Evolutionary conservation across 1,140 invertebrate genomes (phyloP).

Genomic region (Papilio machaon): DNA sequence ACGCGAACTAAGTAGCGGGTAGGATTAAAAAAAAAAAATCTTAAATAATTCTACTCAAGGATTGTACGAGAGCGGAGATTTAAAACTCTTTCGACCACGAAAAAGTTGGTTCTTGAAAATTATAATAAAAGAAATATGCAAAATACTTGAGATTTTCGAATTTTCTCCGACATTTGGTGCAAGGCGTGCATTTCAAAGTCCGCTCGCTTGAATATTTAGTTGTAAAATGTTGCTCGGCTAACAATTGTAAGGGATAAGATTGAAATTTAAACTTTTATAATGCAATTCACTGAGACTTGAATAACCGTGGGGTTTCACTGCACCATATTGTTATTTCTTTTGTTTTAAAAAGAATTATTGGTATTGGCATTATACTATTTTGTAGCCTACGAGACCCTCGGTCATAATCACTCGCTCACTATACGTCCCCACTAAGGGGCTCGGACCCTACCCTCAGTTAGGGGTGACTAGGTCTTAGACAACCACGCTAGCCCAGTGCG

Average conservation of each 20-base stretch:
- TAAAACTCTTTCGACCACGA: conserved; percentile 7
- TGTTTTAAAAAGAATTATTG: neutral
- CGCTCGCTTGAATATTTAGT: conserved; percentile 7
- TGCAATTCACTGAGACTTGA: neutral
- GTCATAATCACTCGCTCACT: no score
- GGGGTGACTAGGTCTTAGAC: no score
- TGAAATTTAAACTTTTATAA: conserved; percentile 25
- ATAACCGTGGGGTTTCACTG: neutral
- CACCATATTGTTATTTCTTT: neutral
- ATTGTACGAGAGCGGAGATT: neutral
- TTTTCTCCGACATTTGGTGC: conserved; percentile 4
- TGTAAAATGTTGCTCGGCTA: neutral
- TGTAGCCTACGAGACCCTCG: no score
- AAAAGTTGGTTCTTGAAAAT: neutral
- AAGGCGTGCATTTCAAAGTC: conserved; percentile 8
- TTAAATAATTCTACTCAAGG: neutral
- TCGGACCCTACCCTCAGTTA: no score
- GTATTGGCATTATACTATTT: no score
- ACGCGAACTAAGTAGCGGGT: no score
- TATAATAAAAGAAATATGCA: conserved; percentile 23
- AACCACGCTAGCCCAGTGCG: no score
- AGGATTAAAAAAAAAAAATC: neutral
- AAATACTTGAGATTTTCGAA: conserved; percentile 9
- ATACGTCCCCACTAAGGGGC: no score
- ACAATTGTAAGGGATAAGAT: neutral